Conservation (phyloP, 2,113 vertebrate genomes). For the Entelurus aequoreus region DNA sequence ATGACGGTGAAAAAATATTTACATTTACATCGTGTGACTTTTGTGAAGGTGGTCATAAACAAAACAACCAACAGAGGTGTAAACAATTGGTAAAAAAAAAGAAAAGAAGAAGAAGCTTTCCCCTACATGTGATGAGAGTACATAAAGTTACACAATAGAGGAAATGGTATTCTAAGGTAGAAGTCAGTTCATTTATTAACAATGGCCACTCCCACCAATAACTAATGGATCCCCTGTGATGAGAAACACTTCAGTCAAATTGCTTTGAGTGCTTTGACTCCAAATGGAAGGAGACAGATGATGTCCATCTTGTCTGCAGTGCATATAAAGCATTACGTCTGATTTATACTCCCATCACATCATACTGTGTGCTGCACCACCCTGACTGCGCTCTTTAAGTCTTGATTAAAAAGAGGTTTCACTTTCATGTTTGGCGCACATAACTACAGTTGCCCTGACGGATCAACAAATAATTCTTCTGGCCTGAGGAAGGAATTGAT, state of each 20-base stretch:
- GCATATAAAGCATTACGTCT: conserved; percentile 51
- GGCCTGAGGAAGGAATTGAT: not conserved
- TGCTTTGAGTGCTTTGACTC: conserved; percentile 51
- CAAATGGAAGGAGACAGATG: conserved; percentile 57
- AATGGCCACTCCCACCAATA: conserved; percentile 37
- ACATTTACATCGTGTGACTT: no score
- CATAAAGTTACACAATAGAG: conserved; percentile 20
- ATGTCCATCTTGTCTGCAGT: conserved; percentile 49
- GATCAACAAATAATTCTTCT: conserved; percentile 11
- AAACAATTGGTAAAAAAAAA: not conserved
- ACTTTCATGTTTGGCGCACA: conserved; percentile 32
- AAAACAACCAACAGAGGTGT: not conserved
- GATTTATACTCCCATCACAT: conserved; percentile 53
- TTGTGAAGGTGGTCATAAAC: no score
- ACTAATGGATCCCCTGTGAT: conserved; percentile 45
- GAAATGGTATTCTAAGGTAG: conserved; percentile 46
- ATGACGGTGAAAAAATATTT: no score
- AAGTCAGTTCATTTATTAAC: conserved; percentile 49
- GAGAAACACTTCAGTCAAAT: conserved; percentile 50
- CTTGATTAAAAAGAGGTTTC: conserved; percentile 49
- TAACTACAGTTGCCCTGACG: conserved; percentile 22
- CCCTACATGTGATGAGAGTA: conserved; percentile 11
- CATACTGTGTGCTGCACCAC: conserved; percentile 30
- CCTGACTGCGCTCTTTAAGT: conserved; percentile 43
- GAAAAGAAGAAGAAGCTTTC: no score